Base-by-base conservation (phyloP, 2,113 vertebrate genomes). In the Verasper variegatus region DNA sequence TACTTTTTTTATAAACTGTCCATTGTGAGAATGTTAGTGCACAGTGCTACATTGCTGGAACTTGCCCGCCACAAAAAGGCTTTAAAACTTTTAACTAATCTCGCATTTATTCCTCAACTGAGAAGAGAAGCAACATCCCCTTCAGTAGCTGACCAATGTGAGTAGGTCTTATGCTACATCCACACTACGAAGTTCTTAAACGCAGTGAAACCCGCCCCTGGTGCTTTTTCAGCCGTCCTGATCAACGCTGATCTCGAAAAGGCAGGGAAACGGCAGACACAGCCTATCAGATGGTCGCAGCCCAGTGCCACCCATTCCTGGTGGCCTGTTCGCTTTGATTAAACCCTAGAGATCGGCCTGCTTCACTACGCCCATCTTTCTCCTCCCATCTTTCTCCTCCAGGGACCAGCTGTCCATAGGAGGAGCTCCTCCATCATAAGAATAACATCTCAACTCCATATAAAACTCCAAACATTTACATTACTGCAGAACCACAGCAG, bases 401-500 rank as follows among this genome's bases (percentile, higher is more conserved):
- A 68, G 85, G 69, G 74, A 60, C 68, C 89, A 93, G 91, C 90
- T 93, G 93, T 87, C 74, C 84, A 85, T 86, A 88, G 85, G 85
- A 90, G 88, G 83, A 89, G 83, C 76, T 90, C 83, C 86, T 84
- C 85, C 85, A 85, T 90, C 91, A 86, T 84, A 88, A 92, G 89
- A 93, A 94, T 89, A 91, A 88, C 90, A 91, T 89, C 86, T 88
- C 85, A 80, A 84, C 86, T 88, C 88, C 82, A 90, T 90, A 91
- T 90, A 93, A 93, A 94, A 91, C 89, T 91, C 87, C 86, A 92
- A 94, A 93, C 91, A 93, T 94, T 93, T 93, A 92, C 91, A 93
- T 93, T 92, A 91, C 88, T 87, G 83, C 89, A 86, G 55, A 83
- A 91, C 89, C 91, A 85, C 91, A 89, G 78, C 74, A 84, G 84